These are phyloP conservation scores for Apocheima hispidaria DNA, from an alignment of 2,888 invertebrate genomes.

Conservation along the genomic window DNA sequence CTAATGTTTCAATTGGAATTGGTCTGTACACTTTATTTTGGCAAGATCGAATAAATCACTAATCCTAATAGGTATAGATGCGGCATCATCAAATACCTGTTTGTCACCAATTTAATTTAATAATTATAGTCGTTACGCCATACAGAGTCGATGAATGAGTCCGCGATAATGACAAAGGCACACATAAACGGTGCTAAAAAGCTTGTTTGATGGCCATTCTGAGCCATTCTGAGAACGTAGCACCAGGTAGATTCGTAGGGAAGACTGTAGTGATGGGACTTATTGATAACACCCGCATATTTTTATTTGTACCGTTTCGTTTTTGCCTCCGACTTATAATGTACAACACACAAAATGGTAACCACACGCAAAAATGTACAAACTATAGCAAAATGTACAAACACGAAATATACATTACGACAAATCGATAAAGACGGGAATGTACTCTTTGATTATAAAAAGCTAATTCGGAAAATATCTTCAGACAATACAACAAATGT, in stretches of 20 bases:
- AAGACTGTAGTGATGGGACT: conserved; percentile 6
- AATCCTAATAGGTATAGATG: not conserved
- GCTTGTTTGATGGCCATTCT: not conserved
- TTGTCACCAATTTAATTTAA: conserved; percentile 13
- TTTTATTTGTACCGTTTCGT: not conserved
- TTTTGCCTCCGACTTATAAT: no score
- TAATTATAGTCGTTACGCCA: conserved; percentile 15
- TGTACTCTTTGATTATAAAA: no score
- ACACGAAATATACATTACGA: no score
- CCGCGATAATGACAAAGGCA: not conserved
- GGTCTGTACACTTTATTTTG: not conserved
- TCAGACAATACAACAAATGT: no score
- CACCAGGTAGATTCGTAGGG: not conserved
- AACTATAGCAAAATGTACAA: no score
- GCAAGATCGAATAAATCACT: conserved; percentile 9
- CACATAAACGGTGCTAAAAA: conserved; percentile 25
- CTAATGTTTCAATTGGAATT: not conserved
- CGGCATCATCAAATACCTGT: conserved; percentile 12
- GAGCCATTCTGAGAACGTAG: conserved; percentile 17
- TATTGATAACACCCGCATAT: not conserved
- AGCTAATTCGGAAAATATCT: no score
- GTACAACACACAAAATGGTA: no score
- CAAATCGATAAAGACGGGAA: no score
- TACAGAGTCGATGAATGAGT: conserved; percentile 5
- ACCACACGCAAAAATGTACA: no score